Evolutionary conservation across 2,797 vertebrate species (phyloP).

Genomic region (Cyprinodon diabolis): DNA sequence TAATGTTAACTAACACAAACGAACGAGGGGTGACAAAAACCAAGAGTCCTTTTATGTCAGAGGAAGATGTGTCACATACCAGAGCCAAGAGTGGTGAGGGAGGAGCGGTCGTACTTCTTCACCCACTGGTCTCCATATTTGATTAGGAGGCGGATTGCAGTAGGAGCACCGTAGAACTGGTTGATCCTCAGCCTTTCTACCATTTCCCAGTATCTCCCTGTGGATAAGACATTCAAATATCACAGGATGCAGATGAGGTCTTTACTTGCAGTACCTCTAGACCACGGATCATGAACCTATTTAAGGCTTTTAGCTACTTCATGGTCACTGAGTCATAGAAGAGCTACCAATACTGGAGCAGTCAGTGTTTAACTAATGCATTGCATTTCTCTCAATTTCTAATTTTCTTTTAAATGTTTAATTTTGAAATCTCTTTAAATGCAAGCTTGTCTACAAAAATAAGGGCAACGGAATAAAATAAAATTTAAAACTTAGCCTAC

Average conservation of each 20-base stretch:
- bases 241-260: background rate
- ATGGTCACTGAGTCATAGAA: too few relatives aligned
- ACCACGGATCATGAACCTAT: background rate
- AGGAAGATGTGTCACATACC: conserved; percentile 76
- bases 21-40: background rate
- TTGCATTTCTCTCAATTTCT: too few relatives aligned
- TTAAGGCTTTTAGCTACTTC: too few relatives aligned
- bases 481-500: too few relatives aligned
- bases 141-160: conserved; percentile 90
- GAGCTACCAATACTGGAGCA: background rate
- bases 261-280: conserved; percentile 18
- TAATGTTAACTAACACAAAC: background rate
- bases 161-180: conserved; percentile 96
- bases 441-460: too few relatives aligned
- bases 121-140: conserved; percentile 94
- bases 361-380: background rate
- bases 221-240: conserved; percentile 24
- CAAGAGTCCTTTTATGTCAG: background rate
- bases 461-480: too few relatives aligned
- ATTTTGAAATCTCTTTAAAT: too few relatives aligned
- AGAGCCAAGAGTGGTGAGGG: conserved; percentile 90
- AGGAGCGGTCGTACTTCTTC: conserved; percentile 92
- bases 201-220: conserved; percentile 96
- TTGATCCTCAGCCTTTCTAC: conserved; percentile 92
- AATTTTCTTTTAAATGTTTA: too few relatives aligned